Percentiles rank a stretch among this genome's conserved stretches.
Conservation (phyloP, 2,113 vertebrate species). For the Greenwoodochromis staneri region DNA sequence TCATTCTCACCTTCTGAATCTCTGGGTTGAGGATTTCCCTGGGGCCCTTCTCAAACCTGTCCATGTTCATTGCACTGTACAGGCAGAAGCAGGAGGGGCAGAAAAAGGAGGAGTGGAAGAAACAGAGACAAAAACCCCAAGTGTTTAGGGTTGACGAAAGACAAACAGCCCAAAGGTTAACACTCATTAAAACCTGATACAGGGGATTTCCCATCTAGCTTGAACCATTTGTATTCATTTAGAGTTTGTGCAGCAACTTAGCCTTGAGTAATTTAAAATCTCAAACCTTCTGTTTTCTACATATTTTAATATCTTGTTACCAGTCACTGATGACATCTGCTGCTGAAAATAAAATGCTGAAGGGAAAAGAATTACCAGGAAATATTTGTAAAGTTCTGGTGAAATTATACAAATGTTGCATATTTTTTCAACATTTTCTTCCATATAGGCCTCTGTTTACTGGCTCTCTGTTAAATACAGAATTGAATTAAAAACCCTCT, state of each 20-base stretch:
- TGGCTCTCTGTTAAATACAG: neutral
- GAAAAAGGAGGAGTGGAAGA: neutral
- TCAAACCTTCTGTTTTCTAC: neutral
- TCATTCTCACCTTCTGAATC: conserved; percentile 89
- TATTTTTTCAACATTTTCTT: neutral
- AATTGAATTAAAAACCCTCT: neutral
- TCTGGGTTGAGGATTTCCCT: conserved; percentile 95
- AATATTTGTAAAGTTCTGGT: neutral
- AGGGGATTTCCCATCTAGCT: conserved; percentile 13
- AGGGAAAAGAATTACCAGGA: neutral
- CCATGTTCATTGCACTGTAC: conserved; percentile 94
- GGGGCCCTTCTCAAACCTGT: conserved; percentile 94
- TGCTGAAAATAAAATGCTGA: neutral
- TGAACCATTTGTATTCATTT: conserved; percentile 5
- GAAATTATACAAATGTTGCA: neutral
- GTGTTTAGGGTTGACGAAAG: conserved; percentile 2
- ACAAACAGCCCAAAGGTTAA: neutral
- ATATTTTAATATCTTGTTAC: neutral
- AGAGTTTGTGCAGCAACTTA: neutral
- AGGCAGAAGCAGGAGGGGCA: neutral
- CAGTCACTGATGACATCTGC: neutral
- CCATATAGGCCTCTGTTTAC: neutral
- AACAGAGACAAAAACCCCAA: neutral
- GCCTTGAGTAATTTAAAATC: neutral
- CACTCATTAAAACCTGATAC: neutral